phyloP scores from a whole-genome alignment of 1,140 invertebrate genomes.

The Caerostris extrusa region DNA sequence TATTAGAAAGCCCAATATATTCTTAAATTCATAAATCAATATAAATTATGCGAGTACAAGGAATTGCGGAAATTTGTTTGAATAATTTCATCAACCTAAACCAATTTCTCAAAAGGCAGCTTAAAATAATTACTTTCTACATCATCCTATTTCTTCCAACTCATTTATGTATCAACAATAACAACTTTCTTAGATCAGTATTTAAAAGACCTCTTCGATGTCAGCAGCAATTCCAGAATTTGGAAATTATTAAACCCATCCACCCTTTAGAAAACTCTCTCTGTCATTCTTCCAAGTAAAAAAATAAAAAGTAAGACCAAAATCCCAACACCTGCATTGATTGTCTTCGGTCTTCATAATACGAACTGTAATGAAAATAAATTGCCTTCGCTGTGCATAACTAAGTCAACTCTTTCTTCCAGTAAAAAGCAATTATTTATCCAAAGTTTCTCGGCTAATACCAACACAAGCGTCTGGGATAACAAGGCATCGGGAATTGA shows the following conservation, averaged over 20 bases:
- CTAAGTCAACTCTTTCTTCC: background rate
- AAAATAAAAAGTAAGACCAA: background rate
- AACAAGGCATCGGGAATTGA: slow-evolving; percentile 18
- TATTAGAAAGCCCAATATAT: too few species aligned
- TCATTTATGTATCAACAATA: background rate
- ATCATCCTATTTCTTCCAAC: background rate
- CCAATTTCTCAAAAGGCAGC: too few species aligned
- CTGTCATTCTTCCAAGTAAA: background rate
- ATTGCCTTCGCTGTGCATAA: background rate
- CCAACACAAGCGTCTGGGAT: slow-evolving; percentile 13
- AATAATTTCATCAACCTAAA: too few species aligned
- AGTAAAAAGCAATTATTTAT: slow-evolving; percentile 37
- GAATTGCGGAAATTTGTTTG: too few species aligned
- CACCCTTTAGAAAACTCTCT: background rate
- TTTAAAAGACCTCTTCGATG: background rate
- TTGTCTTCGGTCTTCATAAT: background rate
- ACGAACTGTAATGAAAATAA: slow-evolving; percentile 12
- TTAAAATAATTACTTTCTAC: background rate
- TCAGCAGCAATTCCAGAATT: background rate
- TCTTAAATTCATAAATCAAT: too few species aligned
- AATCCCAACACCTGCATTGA: background rate
- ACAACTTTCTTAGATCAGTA: background rate
- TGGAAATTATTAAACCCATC: background rate
- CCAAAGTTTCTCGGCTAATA: slow-evolving; percentile 15
- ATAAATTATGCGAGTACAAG: too few species aligned